Evolutionary conservation across 2,888 invertebrate species (phyloP).

Genomic region (Argyra leucocephala): DNA sequence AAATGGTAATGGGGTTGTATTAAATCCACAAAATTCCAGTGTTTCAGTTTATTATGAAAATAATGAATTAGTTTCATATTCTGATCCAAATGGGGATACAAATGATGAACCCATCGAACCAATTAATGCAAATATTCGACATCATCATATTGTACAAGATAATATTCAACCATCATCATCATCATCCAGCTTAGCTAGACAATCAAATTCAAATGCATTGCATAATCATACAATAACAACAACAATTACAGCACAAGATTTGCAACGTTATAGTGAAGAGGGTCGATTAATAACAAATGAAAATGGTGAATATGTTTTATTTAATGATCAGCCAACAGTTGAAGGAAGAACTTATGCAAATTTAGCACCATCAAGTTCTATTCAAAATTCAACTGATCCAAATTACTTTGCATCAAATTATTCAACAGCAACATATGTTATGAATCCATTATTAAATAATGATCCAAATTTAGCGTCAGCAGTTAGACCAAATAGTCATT

Average conservation of each 20-base stretch:
- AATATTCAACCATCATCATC: not conserved
- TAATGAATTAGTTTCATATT: slow-evolving; percentile 24
- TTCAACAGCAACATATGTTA: slow-evolving; percentile 29
- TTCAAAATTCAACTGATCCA: slow-evolving; percentile 14
- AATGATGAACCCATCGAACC: slow-evolving; percentile 16
- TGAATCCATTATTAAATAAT: slow-evolving; percentile 34
- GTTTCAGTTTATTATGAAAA: not conserved
- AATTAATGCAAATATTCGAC: slow-evolving; percentile 28
- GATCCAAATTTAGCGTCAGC: slow-evolving; percentile 38
- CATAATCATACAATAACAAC: not conserved
- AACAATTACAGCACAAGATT: not conserved
- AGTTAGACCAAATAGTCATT: slow-evolving; percentile 32
- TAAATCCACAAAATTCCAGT: not conserved
- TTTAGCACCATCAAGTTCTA: slow-evolving; percentile 30
- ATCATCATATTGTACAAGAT: not conserved
- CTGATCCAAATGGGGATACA: slow-evolving; percentile 21
- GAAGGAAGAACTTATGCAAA: slow-evolving; percentile 42
- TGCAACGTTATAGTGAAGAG: not conserved
- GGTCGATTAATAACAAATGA: not conserved
- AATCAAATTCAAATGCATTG: no score
- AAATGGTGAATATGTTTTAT: not conserved
- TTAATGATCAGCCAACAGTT: slow-evolving; percentile 15
- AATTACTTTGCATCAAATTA: slow-evolving; percentile 13
- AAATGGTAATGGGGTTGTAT: not conserved
- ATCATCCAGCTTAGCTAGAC: not conserved